A percentile compares a stretch with the other conserved stretches of the same genome.
Conservation (phyloP, 2,888 invertebrate species). For the Hydriomena furcata region DNA sequence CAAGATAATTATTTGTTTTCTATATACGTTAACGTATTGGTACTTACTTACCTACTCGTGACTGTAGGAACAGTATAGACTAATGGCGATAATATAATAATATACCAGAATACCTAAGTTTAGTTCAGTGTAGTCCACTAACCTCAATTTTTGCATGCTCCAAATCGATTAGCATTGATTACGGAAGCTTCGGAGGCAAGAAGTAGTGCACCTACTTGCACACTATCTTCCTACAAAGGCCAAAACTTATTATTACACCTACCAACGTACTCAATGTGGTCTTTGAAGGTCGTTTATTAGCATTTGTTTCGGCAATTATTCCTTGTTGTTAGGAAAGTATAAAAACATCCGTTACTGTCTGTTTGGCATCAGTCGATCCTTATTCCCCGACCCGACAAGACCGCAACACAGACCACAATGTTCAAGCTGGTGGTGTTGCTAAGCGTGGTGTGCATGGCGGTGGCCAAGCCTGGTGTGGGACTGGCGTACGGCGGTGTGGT, state of each 20-base stretch:
- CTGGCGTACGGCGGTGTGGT: slow-evolving; percentile 54
- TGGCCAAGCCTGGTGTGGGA: slow-evolving; percentile 73
- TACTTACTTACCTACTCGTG: too few species aligned
- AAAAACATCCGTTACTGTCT: slow-evolving; percentile 57
- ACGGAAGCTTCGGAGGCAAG: slow-evolving; percentile 31
- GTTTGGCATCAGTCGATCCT: slow-evolving; percentile 70
- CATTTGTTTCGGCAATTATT: slow-evolving; percentile 58
- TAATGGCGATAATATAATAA: too few species aligned
- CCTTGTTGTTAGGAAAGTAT: slow-evolving; percentile 49
- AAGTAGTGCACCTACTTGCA: slow-evolving; percentile 6
- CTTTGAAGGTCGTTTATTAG: slow-evolving; percentile 66
- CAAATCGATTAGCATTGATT: neutral
- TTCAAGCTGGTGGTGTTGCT: slow-evolving; percentile 85
- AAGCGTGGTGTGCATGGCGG: slow-evolving; percentile 83
- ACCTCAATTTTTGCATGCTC: too few species aligned
- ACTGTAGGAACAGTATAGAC: too few species aligned
- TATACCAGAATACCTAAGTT: too few species aligned
- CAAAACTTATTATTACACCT: slow-evolving; percentile 24
- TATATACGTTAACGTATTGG: too few species aligned
- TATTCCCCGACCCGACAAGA: slow-evolving; percentile 52
- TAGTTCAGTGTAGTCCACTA: too few species aligned
- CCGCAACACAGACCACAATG: slow-evolving; percentile 78
- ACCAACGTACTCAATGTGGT: slow-evolving; percentile 15
- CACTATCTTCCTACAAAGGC: slow-evolving; percentile 12
- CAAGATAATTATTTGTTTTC: too few species aligned